These are phyloP conservation scores for Holacanthus passer DNA, from an alignment of 2,113 vertebrate genomes.

Conservation along the genomic window DNA sequence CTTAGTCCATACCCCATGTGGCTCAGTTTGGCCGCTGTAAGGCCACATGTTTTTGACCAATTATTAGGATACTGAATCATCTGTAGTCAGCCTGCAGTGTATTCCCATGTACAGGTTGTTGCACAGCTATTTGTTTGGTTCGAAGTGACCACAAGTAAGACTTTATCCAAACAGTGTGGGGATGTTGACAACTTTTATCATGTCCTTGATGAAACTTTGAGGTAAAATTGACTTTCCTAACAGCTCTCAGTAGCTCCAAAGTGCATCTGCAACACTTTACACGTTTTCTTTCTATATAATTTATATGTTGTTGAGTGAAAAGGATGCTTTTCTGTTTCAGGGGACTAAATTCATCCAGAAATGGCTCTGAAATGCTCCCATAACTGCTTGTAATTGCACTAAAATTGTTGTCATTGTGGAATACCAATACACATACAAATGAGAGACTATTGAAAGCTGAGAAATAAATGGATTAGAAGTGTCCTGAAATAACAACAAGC, in stretches of 20 bases:
- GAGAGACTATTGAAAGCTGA: not conserved
- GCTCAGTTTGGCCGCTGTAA: not conserved
- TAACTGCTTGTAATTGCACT: slow-evolving; percentile 20
- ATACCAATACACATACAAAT: not conserved
- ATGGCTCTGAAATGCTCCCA: not conserved
- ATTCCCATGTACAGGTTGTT: not conserved
- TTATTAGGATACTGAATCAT: not conserved
- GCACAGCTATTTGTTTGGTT: slow-evolving; percentile 11
- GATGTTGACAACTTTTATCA: not conserved
- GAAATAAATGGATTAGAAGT: not conserved
- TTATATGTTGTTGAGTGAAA: not conserved
- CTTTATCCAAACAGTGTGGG: not conserved
- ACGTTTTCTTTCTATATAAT: not conserved
- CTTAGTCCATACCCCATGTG: not conserved
- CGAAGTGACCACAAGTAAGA: not conserved
- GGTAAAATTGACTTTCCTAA: slow-evolving; percentile 14
- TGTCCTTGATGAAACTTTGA: slow-evolving; percentile 15
- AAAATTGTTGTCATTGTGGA: not conserved
- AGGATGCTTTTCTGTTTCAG: not conserved
- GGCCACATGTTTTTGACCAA: not conserved
- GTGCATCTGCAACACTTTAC: slow-evolving; percentile 4
- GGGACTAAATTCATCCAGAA: not conserved
- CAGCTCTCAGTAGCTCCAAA: not conserved
- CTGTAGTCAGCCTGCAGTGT: not conserved
- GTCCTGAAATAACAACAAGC: not conserved